Evolutionary conservation across 92 coral and sea anemone genomes (phyloP), one percentile per base, ranked within the genome.

Genomic region (Nematostella vectensis): DNA sequence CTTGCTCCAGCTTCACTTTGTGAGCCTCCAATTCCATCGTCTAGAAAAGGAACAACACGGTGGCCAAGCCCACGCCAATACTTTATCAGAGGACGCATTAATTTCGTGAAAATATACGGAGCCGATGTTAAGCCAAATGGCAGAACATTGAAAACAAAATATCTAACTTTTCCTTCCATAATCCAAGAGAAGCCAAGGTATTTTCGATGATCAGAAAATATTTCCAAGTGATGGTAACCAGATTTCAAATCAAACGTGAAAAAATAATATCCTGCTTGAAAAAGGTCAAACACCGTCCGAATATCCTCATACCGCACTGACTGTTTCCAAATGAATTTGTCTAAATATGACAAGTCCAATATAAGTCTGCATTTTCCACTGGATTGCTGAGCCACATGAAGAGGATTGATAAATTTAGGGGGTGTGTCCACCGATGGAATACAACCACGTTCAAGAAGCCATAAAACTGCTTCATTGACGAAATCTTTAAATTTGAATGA

Each of bases 91-190:
- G 67, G 72, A 11, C 57, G 44, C 51, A 62, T 22, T 11, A 76
- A 3, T 49, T 68, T 75, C 0, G 69, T 67, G 52, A 68, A 75
- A 27, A 68, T 57, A 36, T 62, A 77, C 3, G 78, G 83, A 1
- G 78, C 78, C 13, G 68, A 62, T 3, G 68, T 62, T 33, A 70
- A 75, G 1, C 83, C 83, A 57, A 77, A 70, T 10, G 76, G 74
- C 18, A 72, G 43, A 11, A 30, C 47, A 13, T 54, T 27, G 48
- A 58, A 74, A 29, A 38, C 43, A 45, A 74, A 74, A 28, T 38
- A 67, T n/a, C 43, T 42, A 2, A 55, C 30, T 18, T 4, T 17
- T 36, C 62, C 68, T 20, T 37, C 12, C 17, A 40, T 23, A 27
- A 26, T 29, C 76, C 71, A 61, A n/a, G 70, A 55, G 62, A 76